Conservation (phyloP, 1,140 invertebrate genomes). For the Philotrypesis tridentata region DNA sequence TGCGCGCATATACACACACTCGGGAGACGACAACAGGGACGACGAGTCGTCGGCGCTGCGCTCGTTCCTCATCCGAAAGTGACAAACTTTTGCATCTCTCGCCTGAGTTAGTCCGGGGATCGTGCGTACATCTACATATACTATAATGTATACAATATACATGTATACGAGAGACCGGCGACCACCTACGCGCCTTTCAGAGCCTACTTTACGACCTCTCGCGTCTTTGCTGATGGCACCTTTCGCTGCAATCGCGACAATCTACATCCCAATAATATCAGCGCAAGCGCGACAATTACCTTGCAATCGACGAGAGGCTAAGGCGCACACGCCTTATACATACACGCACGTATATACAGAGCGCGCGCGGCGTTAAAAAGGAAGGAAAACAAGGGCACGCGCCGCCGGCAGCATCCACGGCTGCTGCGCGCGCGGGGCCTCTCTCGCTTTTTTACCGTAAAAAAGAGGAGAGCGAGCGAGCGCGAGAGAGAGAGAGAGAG, state of each 20-base stretch:
- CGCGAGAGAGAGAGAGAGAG: no score
- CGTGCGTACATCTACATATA: no score
- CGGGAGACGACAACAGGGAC: not conserved
- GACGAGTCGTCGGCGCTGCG: not conserved
- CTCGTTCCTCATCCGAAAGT: slow-evolving; percentile 9
- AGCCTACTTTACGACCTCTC: not conserved
- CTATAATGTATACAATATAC: no score
- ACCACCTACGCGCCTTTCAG: slow-evolving; percentile 17
- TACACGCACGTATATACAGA: no score
- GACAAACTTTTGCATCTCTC: slow-evolving; percentile 7
- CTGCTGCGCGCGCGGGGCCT: not conserved
- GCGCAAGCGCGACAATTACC: no score
- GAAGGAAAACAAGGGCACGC: slow-evolving; percentile 44
- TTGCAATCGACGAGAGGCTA: no score
- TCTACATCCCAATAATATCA: no score
- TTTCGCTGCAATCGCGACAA: no score
- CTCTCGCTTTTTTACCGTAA: slow-evolving; percentile 9
- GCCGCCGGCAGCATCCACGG: not conserved
- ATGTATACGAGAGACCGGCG: not conserved
- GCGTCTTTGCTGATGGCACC: no score
- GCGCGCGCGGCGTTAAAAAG: slow-evolving; percentile 48
- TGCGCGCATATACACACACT: no score
- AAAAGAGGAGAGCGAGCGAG: not conserved
- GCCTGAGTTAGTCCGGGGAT: not conserved
- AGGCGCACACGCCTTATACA: no score